Percentiles rank a stretch among this genome's conserved stretches.
These are phyloP conservation scores for Augiades crinisus DNA, from an alignment of 2,888 invertebrate species.

Conservation along the genomic window DNA sequence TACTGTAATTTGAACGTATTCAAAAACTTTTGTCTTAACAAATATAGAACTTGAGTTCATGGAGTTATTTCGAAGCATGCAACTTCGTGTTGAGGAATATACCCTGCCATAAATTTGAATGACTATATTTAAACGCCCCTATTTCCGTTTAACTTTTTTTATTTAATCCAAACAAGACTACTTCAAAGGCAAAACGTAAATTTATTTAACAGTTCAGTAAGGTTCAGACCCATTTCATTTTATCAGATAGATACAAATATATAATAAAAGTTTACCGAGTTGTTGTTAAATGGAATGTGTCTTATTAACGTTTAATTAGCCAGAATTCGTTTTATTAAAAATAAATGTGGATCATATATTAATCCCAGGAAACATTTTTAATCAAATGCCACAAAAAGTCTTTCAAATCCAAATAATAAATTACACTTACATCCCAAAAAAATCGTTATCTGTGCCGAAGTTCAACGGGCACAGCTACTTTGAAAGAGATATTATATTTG, in stretches of 20 bases:
- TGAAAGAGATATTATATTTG: too few relatives aligned
- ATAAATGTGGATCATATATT: too few relatives aligned
- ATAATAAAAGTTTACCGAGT: too few relatives aligned
- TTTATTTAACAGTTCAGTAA: slow-evolving; percentile 19
- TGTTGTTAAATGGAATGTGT: too few relatives aligned
- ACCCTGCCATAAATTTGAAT: slow-evolving; percentile 43
- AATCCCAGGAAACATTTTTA: too few relatives aligned
- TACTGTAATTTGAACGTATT: not conserved
- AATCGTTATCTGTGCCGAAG: too few relatives aligned
- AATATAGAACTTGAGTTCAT: slow-evolving; percentile 3
- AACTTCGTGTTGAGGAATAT: not conserved
- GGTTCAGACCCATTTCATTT: slow-evolving; percentile 30
- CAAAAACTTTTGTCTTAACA: not conserved
- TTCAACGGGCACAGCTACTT: too few relatives aligned
- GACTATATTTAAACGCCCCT: slow-evolving; percentile 53
- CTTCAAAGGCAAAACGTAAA: slow-evolving; percentile 20
- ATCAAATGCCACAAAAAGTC: too few relatives aligned
- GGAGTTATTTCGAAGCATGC: not conserved
- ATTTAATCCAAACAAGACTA: slow-evolving; percentile 30
- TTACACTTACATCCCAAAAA: too few relatives aligned
- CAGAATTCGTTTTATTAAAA: too few relatives aligned
- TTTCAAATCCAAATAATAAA: too few relatives aligned
- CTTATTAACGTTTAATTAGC: too few relatives aligned
- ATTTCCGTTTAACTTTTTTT: slow-evolving; percentile 42
- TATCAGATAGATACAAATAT: slow-evolving; percentile 1